Evolutionary conservation across 2,113 vertebrate species (phyloP).

Genomic region (Rhinichthys klamathensis): DNA sequence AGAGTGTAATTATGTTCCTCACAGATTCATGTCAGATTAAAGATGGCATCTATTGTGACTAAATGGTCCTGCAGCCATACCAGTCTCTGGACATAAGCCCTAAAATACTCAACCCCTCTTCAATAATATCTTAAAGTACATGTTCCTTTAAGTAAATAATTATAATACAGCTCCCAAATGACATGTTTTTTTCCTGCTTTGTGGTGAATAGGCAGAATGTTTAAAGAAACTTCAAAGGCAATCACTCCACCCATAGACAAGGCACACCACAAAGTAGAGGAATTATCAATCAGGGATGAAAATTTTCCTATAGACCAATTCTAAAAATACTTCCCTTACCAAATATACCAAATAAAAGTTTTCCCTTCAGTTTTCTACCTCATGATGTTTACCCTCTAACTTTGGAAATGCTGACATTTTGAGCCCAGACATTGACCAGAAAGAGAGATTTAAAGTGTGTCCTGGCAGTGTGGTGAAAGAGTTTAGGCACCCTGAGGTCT

Average conservation of each 20-base stretch:
- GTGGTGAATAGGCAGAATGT: constrained; percentile 66
- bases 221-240: constrained; percentile 70
- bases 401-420: constrained; percentile 72
- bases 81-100: neutral
- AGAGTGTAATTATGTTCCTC: too few relatives aligned
- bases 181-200: neutral
- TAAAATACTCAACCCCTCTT: constrained; percentile 7
- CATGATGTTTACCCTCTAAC: constrained; percentile 74
- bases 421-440: constrained; percentile 53
- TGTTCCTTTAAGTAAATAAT: constrained; percentile 6
- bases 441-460: constrained; percentile 34
- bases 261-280: constrained; percentile 69
- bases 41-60: neutral
- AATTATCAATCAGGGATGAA: constrained; percentile 60
- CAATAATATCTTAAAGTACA: constrained; percentile 5
- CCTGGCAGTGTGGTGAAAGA: neutral
- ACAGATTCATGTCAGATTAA: neutral
- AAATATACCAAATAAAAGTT: constrained; percentile 32
- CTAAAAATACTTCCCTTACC: constrained; percentile 74
- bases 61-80: constrained; percentile 13
- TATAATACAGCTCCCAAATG: constrained; percentile 13
- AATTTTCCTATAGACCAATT: constrained; percentile 57
- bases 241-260: constrained; percentile 58
- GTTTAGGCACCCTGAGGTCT: neutral
- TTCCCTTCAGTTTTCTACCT: constrained; percentile 67